These are phyloP conservation scores for Epinephelus awoara DNA, from an alignment of 2,797 vertebrate species.

Conservation along the genomic window DNA sequence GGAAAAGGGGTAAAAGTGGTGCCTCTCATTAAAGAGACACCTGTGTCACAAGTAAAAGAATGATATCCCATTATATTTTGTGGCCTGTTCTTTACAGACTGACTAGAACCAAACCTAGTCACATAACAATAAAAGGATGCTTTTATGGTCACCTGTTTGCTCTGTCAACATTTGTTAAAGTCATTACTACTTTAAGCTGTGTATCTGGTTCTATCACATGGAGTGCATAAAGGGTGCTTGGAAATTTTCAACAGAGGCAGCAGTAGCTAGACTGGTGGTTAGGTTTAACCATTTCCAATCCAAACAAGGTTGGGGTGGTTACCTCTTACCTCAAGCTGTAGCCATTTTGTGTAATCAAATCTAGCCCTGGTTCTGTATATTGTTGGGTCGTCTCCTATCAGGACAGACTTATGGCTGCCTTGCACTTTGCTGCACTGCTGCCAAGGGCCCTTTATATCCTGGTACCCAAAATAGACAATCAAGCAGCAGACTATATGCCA, in stretches of 20 bases:
- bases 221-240: background rate
- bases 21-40: background rate
- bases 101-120: background rate
- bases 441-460: slow-evolving; percentile 12
- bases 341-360: slow-evolving; percentile 11
- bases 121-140: background rate
- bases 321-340: slow-evolving; percentile 6
- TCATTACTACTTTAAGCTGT: background rate
- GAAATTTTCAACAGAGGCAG: background rate
- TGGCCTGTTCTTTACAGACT: background rate
- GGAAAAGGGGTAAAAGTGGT: background rate
- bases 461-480: slow-evolving; percentile 40
- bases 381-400: background rate
- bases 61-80: background rate
- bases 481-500: slow-evolving; percentile 5
- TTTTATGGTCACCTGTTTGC: background rate
- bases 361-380: background rate
- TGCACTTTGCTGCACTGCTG: slow-evolving; percentile 20
- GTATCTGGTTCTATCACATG: slow-evolving; percentile 15
- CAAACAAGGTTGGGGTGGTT: background rate
- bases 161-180: slow-evolving; percentile 34
- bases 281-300: background rate
- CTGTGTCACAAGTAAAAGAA: background rate
- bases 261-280: background rate
- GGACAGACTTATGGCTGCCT: slow-evolving; percentile 14